Base-by-base conservation (phyloP, 2,797 vertebrate species). In the Craterocephalus amniculus region DNA sequence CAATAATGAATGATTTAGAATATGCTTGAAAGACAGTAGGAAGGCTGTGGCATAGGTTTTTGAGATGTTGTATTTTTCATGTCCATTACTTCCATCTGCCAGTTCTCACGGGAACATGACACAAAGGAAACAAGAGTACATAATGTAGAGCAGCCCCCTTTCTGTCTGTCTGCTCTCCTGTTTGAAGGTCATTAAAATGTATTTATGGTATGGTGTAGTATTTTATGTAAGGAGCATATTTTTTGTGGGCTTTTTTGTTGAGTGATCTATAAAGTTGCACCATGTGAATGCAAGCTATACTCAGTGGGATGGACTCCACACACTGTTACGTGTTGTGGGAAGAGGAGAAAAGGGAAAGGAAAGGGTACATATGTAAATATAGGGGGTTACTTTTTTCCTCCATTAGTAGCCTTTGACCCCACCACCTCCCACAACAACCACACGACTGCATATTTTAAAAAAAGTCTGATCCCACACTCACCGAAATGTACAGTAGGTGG, bases 61-160 rank as follows among this genome's bases (percentile, higher is more conserved):
- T 82, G 76, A 85, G 52, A 52, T 74, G 49, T 83, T 91, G 76
- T 89, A 89, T 91, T 89, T 93, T 92, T 92, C 78, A 91, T 92
- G 89, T 87, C 89, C 86, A 88, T 92, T 92, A 87, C 83, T 87
- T 82, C 75, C 80, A 84, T 88, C 74, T 56, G 1, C 43, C 35
- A 24, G 31, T 76, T 74, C 84, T 85, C 87, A 58, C 45, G 67
- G 79, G 84, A 86, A 52, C 6, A 0, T 1, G 32, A 36, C 79
- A 55, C 24, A 60, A 52, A 78, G 63, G 70, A 83, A 80, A 76
- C 68, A 74, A 63, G 51, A 84, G 71, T 58, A 74, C 29, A 31
- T 31, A 31, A 31, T 31, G 29, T 31, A 31, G 4, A 4, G 4
- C 29, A 6, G 4, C 29, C 29, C 29, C 29, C 18, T 52, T 66